phyloP scores from a whole-genome alignment of 2,113 vertebrate genomes.

The Grantiella picta region DNA sequence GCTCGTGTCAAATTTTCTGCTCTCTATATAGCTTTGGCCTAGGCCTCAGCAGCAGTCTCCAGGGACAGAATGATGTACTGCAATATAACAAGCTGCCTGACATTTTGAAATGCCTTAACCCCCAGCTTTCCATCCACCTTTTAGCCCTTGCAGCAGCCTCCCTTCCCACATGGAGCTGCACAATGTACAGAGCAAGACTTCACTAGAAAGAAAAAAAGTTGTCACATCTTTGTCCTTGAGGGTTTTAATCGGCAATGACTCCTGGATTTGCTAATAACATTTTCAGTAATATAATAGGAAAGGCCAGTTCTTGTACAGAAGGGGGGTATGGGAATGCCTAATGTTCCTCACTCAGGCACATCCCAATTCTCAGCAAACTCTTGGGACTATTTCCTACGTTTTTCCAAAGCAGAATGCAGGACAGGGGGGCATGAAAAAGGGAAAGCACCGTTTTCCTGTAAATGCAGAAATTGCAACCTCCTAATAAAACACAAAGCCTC shows the following conservation, averaged over 20 bases:
- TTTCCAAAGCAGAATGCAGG: not conserved
- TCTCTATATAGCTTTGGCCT: slow-evolving; percentile 32
- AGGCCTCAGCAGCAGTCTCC: slow-evolving; percentile 22
- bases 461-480: not conserved
- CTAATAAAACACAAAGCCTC: not conserved
- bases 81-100: slow-evolving; percentile 70
- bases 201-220: slow-evolving; percentile 26
- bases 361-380: not conserved
- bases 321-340: not conserved
- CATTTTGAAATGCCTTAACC: slow-evolving; percentile 65
- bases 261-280: slow-evolving; percentile 44
- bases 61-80: slow-evolving; percentile 70
- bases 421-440: not conserved
- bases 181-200: not conserved
- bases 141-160: slow-evolving; percentile 11
- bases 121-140: slow-evolving; percentile 39
- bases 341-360: not conserved
- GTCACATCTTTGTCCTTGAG: slow-evolving; percentile 69
- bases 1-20: slow-evolving; percentile 57
- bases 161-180: not conserved
- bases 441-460: not conserved
- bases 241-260: slow-evolving; percentile 74
- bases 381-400: not conserved
- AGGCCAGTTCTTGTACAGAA: not conserved
- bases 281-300: not conserved